A percentile compares a stretch with the other conserved stretches of the same genome.
These are phyloP conservation scores for Eupithecia inturbata DNA, from an alignment of 2,888 invertebrate genomes.

Conservation along the genomic window DNA sequence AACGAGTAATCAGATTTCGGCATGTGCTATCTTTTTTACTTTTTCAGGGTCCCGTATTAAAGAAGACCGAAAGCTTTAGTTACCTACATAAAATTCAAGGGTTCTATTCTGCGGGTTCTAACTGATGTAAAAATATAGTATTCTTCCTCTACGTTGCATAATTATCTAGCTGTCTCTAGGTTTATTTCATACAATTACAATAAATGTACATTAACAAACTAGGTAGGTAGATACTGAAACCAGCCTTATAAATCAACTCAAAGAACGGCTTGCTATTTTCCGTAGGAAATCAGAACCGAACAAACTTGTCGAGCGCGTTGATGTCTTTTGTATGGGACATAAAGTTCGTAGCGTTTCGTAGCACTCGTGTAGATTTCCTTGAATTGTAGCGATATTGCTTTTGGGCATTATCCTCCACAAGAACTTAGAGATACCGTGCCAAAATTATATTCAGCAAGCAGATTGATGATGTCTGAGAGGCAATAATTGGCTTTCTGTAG, in stretches of 20 bases:
- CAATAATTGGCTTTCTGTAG: no score
- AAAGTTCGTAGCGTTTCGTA: slow-evolving; percentile 3
- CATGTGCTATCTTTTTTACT: slow-evolving; percentile 77
- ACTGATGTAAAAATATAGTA: not conserved
- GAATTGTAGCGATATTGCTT: not conserved
- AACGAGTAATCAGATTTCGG: slow-evolving; percentile 81
- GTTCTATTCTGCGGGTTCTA: no score
- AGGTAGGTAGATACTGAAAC: not conserved
- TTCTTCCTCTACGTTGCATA: not conserved
- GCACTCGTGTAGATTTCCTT: not conserved
- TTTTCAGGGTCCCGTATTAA: slow-evolving; percentile 37
- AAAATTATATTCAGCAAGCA: no score
- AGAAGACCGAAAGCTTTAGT: not conserved
- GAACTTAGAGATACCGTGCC: no score
- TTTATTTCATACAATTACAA: not conserved
- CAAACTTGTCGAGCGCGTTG: not conserved
- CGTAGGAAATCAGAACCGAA: not conserved
- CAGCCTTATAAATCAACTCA: not conserved
- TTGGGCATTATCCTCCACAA: not conserved
- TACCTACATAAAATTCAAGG: not conserved
- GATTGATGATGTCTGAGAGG: no score
- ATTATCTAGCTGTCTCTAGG: not conserved
- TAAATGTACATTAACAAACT: no score
- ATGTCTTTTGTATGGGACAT: not conserved
- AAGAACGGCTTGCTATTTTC: not conserved